Conservation (phyloP, 2,797 vertebrate genomes). For the Malacoraja senta region DNA sequence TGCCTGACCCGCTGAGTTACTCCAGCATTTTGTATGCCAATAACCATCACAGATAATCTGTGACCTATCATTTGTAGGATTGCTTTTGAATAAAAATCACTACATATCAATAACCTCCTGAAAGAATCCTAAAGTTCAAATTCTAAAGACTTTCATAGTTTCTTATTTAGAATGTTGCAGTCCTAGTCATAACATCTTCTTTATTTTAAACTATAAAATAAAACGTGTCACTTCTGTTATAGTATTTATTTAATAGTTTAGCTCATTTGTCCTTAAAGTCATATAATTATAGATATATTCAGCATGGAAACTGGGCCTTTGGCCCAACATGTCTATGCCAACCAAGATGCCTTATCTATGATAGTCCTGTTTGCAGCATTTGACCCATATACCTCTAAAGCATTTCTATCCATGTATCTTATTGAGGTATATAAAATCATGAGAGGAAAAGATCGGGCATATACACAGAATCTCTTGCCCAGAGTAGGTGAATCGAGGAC, state of each 20-base stretch:
- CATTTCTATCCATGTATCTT: too few species aligned
- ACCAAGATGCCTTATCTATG: too few species aligned
- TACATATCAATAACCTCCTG: background rate
- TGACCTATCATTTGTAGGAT: background rate
- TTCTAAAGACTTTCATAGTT: background rate
- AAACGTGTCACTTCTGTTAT: background rate
- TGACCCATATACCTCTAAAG: too few species aligned
- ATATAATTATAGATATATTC: too few species aligned
- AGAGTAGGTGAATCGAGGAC: too few species aligned
- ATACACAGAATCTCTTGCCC: too few species aligned
- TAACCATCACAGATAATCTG: conserved; percentile 23
- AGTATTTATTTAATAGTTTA: background rate
- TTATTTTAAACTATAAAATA: background rate
- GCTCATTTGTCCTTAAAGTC: background rate
- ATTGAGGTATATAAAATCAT: too few species aligned
- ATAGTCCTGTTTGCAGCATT: too few species aligned
- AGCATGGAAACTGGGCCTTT: too few species aligned
- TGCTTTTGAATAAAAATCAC: conserved; percentile 9
- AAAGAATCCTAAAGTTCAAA: background rate
- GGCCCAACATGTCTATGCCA: too few species aligned
- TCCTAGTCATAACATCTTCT: background rate
- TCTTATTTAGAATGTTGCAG: background rate
- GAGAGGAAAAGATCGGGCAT: too few species aligned
- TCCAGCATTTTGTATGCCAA: background rate
- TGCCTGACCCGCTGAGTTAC: too few species aligned